Evolutionary conservation across 2,888 invertebrate species (phyloP).

Genomic region (Mechanitis messenoides): DNA sequence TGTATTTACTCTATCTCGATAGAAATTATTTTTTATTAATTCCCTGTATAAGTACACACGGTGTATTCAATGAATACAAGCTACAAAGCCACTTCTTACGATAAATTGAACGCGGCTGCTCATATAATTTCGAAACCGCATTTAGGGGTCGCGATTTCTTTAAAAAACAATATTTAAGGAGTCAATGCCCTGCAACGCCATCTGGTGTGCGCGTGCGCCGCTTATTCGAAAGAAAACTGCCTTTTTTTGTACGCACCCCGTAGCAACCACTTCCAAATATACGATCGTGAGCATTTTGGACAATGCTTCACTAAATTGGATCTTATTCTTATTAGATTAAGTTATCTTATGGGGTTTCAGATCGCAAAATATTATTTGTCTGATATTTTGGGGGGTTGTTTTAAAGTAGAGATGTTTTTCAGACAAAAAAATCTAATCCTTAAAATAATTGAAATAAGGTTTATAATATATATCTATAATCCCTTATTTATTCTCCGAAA

Average conservation of each 20-base stretch:
- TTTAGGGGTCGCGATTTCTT: conserved; percentile 65
- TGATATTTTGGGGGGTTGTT: conserved; percentile 36
- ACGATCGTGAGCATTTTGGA: conserved; percentile 12
- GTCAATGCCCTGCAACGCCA: conserved; percentile 67
- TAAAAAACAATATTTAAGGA: conserved; percentile 56
- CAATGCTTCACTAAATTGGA: conserved; percentile 19
- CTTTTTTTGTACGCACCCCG: conserved; percentile 46
- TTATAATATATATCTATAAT: conserved; percentile 26
- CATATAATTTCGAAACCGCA: conserved; percentile 57
- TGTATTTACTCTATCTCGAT: too few species aligned
- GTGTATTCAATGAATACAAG: conserved; percentile 13
- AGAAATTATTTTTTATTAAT: background rate
- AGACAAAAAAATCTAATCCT: conserved; percentile 27
- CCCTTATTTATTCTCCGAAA: conserved; percentile 17
- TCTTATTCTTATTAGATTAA: conserved; percentile 27
- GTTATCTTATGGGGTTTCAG: background rate
- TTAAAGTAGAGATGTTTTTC: conserved; percentile 25
- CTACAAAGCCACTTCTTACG: conserved; percentile 52
- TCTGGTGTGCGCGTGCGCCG: conserved; percentile 62
- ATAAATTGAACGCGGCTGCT: conserved; percentile 50
- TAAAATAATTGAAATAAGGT: conserved; percentile 30
- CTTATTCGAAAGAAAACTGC: conserved; percentile 30
- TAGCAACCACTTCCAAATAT: conserved; percentile 41
- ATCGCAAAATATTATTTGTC: conserved; percentile 7
- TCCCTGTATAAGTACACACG: background rate